Conservation (phyloP, 2,797 vertebrate genomes). For the Hipposideros larvatus region DNA sequence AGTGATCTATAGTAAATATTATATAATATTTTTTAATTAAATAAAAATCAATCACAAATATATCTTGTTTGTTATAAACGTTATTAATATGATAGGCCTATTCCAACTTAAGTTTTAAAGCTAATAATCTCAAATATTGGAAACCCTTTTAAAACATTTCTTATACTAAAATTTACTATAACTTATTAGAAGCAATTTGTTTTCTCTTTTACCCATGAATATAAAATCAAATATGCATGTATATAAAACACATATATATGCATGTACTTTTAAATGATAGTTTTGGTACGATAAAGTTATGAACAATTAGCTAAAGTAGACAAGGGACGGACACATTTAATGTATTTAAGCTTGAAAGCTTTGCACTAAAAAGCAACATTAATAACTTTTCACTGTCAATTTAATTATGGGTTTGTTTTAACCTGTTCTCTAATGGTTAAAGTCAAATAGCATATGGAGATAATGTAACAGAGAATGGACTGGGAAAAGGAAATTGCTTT, state of each 20-base stretch:
- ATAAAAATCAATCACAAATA: background rate
- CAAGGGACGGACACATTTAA: background rate
- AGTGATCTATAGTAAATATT: background rate
- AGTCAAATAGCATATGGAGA: conserved; percentile 74
- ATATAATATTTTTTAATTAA: background rate
- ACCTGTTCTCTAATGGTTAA: conserved; percentile 19
- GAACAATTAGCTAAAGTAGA: conserved; percentile 18
- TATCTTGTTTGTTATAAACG: background rate
- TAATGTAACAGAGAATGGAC: conserved; percentile 82
- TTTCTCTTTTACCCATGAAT: conserved; percentile 14
- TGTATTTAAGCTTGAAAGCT: background rate
- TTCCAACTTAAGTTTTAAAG: conserved; percentile 27
- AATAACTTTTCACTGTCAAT: background rate
- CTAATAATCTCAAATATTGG: background rate
- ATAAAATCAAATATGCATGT: conserved; percentile 21
- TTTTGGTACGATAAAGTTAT: background rate
- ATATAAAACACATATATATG: background rate
- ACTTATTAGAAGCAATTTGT: background rate
- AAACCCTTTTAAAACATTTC: background rate
- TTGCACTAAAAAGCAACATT: background rate
- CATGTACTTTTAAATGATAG: background rate
- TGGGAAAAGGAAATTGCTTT: conserved; percentile 80
- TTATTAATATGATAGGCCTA: background rate
- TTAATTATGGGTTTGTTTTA: conserved; percentile 46
- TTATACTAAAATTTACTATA: conserved; percentile 1